Evolutionary conservation across 2,888 invertebrate species (phyloP), one percentile per base, ranked within the genome.

Genomic region (Lysandra bellargus): DNA sequence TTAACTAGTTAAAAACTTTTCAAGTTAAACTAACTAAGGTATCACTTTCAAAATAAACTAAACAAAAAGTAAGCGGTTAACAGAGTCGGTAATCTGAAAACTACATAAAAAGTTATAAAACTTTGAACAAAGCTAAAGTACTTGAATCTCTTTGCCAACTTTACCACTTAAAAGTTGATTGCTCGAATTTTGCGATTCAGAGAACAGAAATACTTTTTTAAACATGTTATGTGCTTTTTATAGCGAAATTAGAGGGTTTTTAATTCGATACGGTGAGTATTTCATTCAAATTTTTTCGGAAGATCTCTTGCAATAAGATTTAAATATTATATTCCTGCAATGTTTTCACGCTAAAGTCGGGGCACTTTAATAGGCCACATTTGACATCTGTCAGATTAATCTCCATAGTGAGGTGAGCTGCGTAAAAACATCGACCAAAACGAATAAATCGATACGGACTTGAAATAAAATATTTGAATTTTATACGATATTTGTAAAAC

Each of bases 111-210:
- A 69, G 69, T 78, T 72, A 53, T 57, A 57, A 72, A 78, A 78
- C 69, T 74, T 44, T 74, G 74, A 78, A 78, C 78, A 78, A 69
- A 78, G 78, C 72, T 78, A 37, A 78, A 37, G 57, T 73, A 78
- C 78, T 78, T 78, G 69, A 78, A 78, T 78, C 78, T 69, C 78
- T 78, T 78, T 73, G 53, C 78, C 78, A 78, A 78, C 78, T 78
- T 78, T 73, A 69, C 72, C 78, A 78, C 78, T 78, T 73, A 78
- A 69, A 78, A 78, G 69, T 78, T 78, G 78, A 78, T 78, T 53
- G 78, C 53, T 57, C 30, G 72, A 72, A 78, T 78, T 37, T 37
- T 14, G 72, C 69, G 57, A 30, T 78, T 78, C 23, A 72, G 53
- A 72, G 37, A 78, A 78, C n/a, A n/a, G 7, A n/a, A 77, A 77